Evolutionary conservation across 2,113 vertebrate species (phyloP), one percentile per base, ranked within the genome.

Genomic region (Panthera leo): DNA sequence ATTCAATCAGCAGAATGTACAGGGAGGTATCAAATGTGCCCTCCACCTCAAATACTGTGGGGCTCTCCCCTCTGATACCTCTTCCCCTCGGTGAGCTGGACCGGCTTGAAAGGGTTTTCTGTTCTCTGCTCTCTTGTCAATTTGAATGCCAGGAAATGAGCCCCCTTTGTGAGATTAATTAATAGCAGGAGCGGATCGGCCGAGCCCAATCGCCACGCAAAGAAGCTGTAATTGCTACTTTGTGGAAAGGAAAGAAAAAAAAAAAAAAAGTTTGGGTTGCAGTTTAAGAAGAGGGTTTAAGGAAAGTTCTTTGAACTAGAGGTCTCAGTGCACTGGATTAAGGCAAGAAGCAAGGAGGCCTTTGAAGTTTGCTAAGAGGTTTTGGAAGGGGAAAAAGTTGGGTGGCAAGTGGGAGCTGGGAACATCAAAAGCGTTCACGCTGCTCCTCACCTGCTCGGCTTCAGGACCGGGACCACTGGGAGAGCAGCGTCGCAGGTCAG

Each of bases 111-210:
- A 99, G 99, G 97, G 98, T 99, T 99, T 99, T 99, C 99, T 99
- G 98, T 99, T 98, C 99, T 98, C 99, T 89, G 97, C 98, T 99
- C 99, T 99, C 99, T 99, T 99, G 99, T 99, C 99, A 99, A 99
- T 99, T 99, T 99, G 99, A 99, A 99, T 99, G 99, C 99, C 99
- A 99, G 99, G 99, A 99, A 99, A 99, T 99, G 99, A 99, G 99
- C 99, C 99, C 99, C 99, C 99, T 99, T 99, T 99, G 99, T 99
- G 98, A 99, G 99, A 99, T 99, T 99, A 99, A 99, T 99, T 99
- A 99, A 99, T 99, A 99, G 99, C 99, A 99, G 99, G 99, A 99
- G 99, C 99, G 98, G 99, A 99, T 99, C 98, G 98, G 98, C 98
- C 89, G 97, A 99, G 98, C 98, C 99, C 99, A 99, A 99, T 99